Percentiles rank a stretch among this genome's conserved stretches.
These are phyloP conservation scores for Ameiurus melas DNA, from an alignment of 2,113 vertebrate species.

Conservation along the genomic window DNA sequence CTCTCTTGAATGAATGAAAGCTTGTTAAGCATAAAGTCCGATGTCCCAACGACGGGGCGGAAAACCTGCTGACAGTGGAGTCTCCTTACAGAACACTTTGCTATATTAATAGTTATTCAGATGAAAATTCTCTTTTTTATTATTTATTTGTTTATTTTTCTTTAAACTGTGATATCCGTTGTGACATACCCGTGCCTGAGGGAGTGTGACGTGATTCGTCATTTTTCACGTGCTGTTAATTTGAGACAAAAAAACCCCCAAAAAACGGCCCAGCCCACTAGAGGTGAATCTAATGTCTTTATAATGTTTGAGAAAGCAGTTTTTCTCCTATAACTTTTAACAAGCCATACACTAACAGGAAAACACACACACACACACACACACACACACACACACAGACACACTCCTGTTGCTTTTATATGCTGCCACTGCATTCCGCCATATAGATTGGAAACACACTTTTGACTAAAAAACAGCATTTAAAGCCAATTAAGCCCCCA, in stretches of 20 bases:
- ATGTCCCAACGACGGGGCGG: not conserved
- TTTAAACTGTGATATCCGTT: not conserved
- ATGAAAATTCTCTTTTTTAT: not conserved
- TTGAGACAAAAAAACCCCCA: not conserved
- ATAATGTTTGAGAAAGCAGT: not conserved
- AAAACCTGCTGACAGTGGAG: not conserved
- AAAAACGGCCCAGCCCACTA: not conserved
- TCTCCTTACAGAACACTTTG: not conserved
- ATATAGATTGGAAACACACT: slow-evolving; percentile 70
- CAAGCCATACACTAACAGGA: not conserved
- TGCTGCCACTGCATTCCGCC: slow-evolving; percentile 32
- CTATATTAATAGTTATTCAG: not conserved
- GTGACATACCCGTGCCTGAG: not conserved
- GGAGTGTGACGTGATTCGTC: not conserved
- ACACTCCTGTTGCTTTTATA: slow-evolving; percentile 34
- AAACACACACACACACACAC: slow-evolving; percentile 19
- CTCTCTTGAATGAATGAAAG: too few species aligned
- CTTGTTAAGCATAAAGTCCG: not conserved
- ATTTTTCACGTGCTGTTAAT: not conserved
- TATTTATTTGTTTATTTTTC: not conserved
- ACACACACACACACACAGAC: slow-evolving; percentile 20
- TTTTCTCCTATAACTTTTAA: slow-evolving; percentile 8
- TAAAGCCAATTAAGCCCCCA: slow-evolving; percentile 66
- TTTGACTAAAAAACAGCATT: slow-evolving; percentile 64
- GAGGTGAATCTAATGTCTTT: not conserved